phyloP scores from a whole-genome alignment of 2,888 invertebrate species.

The Zaprionus bogoriensis region DNA sequence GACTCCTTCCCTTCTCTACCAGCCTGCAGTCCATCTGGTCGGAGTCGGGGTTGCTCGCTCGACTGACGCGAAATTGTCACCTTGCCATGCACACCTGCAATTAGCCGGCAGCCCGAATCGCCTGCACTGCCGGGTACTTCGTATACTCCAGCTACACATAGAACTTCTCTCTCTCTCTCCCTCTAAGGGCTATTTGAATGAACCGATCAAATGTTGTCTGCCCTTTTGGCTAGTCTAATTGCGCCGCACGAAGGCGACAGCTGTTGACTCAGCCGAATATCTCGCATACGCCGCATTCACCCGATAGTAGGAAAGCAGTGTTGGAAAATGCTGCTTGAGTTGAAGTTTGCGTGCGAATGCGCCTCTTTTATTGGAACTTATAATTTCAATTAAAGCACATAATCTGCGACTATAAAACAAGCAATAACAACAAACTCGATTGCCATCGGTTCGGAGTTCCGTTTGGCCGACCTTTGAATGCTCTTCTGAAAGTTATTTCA shows the following conservation, averaged over 20 bases:
- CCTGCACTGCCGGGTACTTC: not conserved
- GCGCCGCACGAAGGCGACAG: slow-evolving; percentile 37
- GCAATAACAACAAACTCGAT: slow-evolving; percentile 15
- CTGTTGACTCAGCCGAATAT: slow-evolving; percentile 45
- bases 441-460: not conserved
- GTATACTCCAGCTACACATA: not conserved
- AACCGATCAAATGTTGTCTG: slow-evolving; percentile 63
- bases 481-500: not conserved
- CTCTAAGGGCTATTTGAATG: slow-evolving; percentile 47
- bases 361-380: slow-evolving; percentile 73
- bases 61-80: slow-evolving; percentile 78
- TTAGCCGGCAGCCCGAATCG: slow-evolving; percentile 47
- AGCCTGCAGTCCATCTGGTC: not conserved
- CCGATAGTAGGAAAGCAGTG: slow-evolving; percentile 18
- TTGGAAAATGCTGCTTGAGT: slow-evolving; percentile 16
- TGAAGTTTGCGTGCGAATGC: slow-evolving; percentile 77
- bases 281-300: slow-evolving; percentile 51
- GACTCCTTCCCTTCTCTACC: not conserved
- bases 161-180: not conserved
- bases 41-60: slow-evolving; percentile 49
- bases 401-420: slow-evolving; percentile 58
- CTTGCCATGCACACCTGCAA: slow-evolving; percentile 75
- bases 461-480: not conserved
- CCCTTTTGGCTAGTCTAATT: slow-evolving; percentile 57
- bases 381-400: slow-evolving; percentile 72